Evolutionary conservation across 2,113 vertebrate species (phyloP).

Genomic region (Archocentrus centrarchus): DNA sequence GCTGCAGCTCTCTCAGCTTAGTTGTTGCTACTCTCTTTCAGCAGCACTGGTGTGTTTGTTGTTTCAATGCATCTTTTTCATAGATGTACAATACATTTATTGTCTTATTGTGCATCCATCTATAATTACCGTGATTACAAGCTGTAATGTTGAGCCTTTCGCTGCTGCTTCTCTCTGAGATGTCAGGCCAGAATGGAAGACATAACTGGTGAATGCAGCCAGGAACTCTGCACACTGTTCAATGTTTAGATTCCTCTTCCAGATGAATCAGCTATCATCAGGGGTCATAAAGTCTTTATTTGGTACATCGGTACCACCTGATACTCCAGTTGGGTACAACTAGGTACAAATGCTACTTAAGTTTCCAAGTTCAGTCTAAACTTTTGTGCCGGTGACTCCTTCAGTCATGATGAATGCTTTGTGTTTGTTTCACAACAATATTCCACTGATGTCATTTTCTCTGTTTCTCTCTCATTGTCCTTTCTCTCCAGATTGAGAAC

Average conservation of each 20-base stretch:
- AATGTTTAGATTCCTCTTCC: slow-evolving; percentile 30
- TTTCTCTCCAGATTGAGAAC: slow-evolving; percentile 91
- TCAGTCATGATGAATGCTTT: not conserved
- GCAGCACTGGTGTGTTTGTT: slow-evolving; percentile 23
- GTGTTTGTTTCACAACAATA: slow-evolving; percentile 23
- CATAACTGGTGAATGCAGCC: slow-evolving; percentile 39
- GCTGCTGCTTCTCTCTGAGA: slow-evolving; percentile 41
- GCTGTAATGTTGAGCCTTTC: slow-evolving; percentile 18
- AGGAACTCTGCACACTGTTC: slow-evolving; percentile 17
- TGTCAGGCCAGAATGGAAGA: slow-evolving; percentile 31
- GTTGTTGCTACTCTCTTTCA: not conserved
- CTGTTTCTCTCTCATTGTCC: slow-evolving; percentile 30
- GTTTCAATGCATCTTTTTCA: not conserved
- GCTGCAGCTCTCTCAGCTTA: not conserved
- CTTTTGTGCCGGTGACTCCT: not conserved
- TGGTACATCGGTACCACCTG: not conserved
- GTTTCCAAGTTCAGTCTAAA: slow-evolving; percentile 7
- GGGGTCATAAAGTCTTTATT: slow-evolving; percentile 6
- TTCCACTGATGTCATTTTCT: not conserved
- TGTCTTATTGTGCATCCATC: slow-evolving; percentile 3
- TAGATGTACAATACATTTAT: not conserved
- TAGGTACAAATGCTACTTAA: not conserved
- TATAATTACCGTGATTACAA: slow-evolving; percentile 18
- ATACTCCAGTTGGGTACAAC: not conserved
- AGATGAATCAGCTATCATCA: slow-evolving; percentile 2